Evolutionary conservation across 2,888 invertebrate species (phyloP).

Genomic region (Cantharis lateralis): DNA sequence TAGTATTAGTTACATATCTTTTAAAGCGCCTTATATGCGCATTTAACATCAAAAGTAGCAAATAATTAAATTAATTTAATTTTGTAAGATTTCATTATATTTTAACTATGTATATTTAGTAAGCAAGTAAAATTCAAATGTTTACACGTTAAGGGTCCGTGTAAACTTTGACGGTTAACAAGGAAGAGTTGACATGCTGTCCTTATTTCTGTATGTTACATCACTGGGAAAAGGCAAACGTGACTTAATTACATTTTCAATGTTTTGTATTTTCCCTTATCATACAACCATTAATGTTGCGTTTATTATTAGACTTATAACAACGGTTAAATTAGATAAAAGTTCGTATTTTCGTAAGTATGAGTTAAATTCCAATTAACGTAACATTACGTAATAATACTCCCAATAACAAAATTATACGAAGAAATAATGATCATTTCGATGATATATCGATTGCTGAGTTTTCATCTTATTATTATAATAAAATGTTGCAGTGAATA

Average conservation of each 20-base stretch:
- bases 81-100: neutral
- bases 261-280: slow-evolving; percentile 4
- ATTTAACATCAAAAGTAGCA: neutral
- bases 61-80: neutral
- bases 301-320: slow-evolving; percentile 3
- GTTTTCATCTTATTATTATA: neutral
- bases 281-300: neutral
- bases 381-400: neutral
- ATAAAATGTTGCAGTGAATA: neutral
- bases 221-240: neutral
- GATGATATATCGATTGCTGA: neutral
- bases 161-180: neutral
- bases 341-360: neutral
- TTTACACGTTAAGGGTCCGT: neutral
- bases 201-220: neutral
- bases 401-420: neutral
- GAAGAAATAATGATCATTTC: neutral
- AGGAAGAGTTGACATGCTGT: neutral
- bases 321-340: slow-evolving; percentile 1
- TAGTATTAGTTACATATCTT: too few species aligned
- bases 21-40: too few species aligned
- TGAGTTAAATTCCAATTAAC: neutral
- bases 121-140: neutral
- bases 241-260: slow-evolving; percentile 3
- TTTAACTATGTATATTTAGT: neutral